Base-by-base conservation (phyloP, 2,113 vertebrate species). In the Solea solea region DNA sequence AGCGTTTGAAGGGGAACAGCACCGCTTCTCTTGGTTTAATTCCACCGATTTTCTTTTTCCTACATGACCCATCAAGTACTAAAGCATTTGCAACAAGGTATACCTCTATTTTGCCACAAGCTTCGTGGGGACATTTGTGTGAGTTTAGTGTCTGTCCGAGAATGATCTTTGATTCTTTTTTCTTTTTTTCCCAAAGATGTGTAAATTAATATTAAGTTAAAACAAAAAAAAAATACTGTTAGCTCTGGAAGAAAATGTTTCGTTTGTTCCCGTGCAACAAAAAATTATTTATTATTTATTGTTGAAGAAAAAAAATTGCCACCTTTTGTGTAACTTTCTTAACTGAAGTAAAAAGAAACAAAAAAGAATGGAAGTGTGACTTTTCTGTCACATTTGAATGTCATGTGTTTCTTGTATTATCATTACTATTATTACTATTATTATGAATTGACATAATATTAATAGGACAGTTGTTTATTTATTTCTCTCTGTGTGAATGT, bases 261-360 rank as follows among this genome's bases (percentile, higher is more conserved):
- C 93, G 91, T 97, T 96, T 95, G 94, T 95, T 97, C 93, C 94
- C 94, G 95, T 96, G 95, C 95, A 95, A 94, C 95, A 96, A 78
- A 88, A 96, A 80, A 94, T 95, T 96, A 98, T 97, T 98, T 98
- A 98, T 97, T 98, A 98, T 98, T 98, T 98, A 99, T 98, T 97
- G 96, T 96, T 85, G 28, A 93, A 94, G 95, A 93, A 97, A 94
- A 96, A 95, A 93, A 97, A 94, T 96, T 96, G 96, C 96, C 96
- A 97, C 96, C 96, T 97, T 90, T 98, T 95, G 93, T 97, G 96
- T 96, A 96, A 94, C 92, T 93, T 94, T 95, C 95, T 95, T 97
- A 96, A 95, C 92, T 95, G 93, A 96, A 96, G 94, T 95, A 96
- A 96, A 96, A 57, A 87, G 64, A 39, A 44, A 44, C 21, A 68